Base-by-base conservation (phyloP, 2,797 vertebrate species). In the Phoeniculus purpureus region DNA sequence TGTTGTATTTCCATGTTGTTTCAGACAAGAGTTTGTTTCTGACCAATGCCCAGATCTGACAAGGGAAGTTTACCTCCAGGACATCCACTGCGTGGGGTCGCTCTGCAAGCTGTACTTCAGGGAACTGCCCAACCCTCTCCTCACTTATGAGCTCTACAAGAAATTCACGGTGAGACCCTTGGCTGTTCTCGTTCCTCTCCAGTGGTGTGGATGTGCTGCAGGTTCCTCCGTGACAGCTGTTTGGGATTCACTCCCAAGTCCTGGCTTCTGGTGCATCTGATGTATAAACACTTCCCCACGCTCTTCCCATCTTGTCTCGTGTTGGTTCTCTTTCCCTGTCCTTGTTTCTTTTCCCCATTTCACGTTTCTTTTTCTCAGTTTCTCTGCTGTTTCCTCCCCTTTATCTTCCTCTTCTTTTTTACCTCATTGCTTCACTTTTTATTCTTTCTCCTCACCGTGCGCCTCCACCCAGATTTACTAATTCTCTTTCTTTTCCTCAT, bases 41-140 rank as follows among this genome's bases (percentile, higher is more conserved):
- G 99, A 99, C 96, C 98, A 98, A 96, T 98, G 98, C 96, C 99
- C 99, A 85, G 99, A 99, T 97, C 98, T 99, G 96, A 99, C 98
- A 58, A 98, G 98, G 96, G 99, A 99, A 98, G 98, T 99, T 96
- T 99, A 99, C 97, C 98, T 99, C 90, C 99, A 99, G 98, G 99
- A 99, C 97, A 99, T 99, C 97, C 99, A 99, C 98, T 99, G 99
- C 29, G 99, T 99, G 97, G 99, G 99, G 81, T 99, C 99, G 10
- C 98, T 99, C 94, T 99, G 99, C 97, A 99, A 99, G 96, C 98
- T 99, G 73, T 99, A 99, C 97, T 99, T 99, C 97, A 98, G 99
- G 95, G 99, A 99, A 92, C 98, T 99, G 34, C 99, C 99, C 94
- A 99, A 99, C 96, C 99, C 99, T 45, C 98, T 99, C 94, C 99